Percentiles rank a stretch among this genome's conserved stretches.
Evolutionary conservation across 1,140 invertebrate species (phyloP).

Genomic region (Steinernema khuongi): DNA sequence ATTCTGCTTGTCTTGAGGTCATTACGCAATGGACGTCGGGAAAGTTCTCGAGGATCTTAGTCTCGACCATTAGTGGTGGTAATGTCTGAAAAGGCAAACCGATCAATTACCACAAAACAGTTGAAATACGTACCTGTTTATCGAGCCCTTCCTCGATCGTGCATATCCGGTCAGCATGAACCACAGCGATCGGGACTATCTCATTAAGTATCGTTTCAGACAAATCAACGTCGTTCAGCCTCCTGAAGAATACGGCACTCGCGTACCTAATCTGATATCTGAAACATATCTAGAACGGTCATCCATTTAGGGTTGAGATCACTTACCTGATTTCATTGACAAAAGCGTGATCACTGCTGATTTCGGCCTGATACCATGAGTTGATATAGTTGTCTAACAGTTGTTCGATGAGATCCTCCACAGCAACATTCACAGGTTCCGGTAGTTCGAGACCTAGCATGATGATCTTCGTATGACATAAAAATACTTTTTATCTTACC

Average conservation of each 20-base stretch:
- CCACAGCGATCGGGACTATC: not conserved
- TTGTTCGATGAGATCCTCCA: constrained; percentile 33
- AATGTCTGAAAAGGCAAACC: not conserved
- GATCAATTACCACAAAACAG: not conserved
- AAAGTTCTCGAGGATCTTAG: not conserved
- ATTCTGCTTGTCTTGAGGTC: not conserved
- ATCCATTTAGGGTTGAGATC: not conserved
- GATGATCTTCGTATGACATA: not conserved
- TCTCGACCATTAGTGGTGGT: not conserved
- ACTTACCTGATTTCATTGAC: constrained; percentile 37
- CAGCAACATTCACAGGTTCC: constrained; percentile 21
- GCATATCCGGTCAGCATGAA: not conserved
- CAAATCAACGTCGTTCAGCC: constrained; percentile 27
- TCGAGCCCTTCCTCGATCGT: not conserved
- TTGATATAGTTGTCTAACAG: constrained; percentile 39
- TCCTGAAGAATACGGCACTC: constrained; percentile 22
- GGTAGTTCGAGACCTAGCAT: constrained; percentile 29
- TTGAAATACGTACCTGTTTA: not conserved
- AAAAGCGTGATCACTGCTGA: constrained; percentile 35
- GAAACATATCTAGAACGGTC: constrained; percentile 24
- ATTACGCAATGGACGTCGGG: not conserved
- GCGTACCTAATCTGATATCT: constrained; percentile 37
- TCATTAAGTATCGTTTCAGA: constrained; percentile 7
- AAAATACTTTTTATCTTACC: not conserved
- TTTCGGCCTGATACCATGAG: constrained; percentile 31